phyloP scores from a whole-genome alignment of 1,140 invertebrate species.

The Planococcus citri region DNA sequence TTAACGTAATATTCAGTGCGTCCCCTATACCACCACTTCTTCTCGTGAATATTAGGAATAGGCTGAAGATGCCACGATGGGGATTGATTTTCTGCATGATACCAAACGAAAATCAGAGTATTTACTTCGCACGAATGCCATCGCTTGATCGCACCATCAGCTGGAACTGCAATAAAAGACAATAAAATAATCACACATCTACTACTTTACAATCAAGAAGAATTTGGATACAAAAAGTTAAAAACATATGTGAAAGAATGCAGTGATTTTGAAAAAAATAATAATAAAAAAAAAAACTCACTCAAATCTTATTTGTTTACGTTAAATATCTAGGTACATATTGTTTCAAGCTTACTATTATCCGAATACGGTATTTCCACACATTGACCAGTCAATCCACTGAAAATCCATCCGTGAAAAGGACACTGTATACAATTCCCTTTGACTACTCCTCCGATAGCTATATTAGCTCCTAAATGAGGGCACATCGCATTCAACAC shows the following conservation, averaged over 20 bases:
- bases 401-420: slow-evolving; percentile 76
- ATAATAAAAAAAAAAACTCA: no score
- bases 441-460: slow-evolving; percentile 55
- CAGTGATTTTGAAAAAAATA: no score
- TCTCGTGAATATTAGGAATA: slow-evolving; percentile 40
- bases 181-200: not conserved
- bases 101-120: slow-evolving; percentile 67
- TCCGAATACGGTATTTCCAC: slow-evolving; percentile 23
- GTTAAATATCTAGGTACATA: not conserved
- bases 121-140: slow-evolving; percentile 58
- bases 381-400: slow-evolving; percentile 48
- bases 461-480: slow-evolving; percentile 76
- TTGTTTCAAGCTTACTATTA: not conserved
- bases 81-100: slow-evolving; percentile 54
- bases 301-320: not conserved
- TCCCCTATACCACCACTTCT: slow-evolving; percentile 54
- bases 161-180: slow-evolving; percentile 40
- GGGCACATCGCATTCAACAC: slow-evolving; percentile 77
- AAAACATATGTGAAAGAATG: no score
- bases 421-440: slow-evolving; percentile 74
- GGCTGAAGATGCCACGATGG: slow-evolving; percentile 56
- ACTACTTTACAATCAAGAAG: slow-evolving; percentile 14
- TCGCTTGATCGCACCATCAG: slow-evolving; percentile 44
- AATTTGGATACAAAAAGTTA: no score
- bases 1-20: slow-evolving; percentile 61